Evolutionary conservation across 2,797 vertebrate species (phyloP).

Genomic region (Zonotrichia albicollis): DNA sequence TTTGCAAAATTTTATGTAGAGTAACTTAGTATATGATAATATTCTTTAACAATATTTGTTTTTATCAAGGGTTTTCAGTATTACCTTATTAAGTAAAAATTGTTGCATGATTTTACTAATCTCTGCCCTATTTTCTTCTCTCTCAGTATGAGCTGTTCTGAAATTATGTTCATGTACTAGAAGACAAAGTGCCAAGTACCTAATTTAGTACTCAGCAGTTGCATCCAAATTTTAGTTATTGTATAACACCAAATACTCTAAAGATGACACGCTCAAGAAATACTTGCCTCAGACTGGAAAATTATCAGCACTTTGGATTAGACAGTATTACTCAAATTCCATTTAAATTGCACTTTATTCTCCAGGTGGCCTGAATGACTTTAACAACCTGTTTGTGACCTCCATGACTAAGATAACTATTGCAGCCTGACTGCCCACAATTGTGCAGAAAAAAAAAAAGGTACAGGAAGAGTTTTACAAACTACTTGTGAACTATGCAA

Average conservation of each 20-base stretch:
- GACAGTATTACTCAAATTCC: background rate
- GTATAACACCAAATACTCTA: slow-evolving; percentile 36
- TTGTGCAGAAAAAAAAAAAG: background rate
- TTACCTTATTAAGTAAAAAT: slow-evolving; percentile 61
- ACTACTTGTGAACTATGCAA: background rate
- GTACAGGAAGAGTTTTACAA: background rate
- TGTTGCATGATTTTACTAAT: background rate
- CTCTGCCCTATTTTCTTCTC: slow-evolving; percentile 32
- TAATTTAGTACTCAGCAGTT: slow-evolving; percentile 50
- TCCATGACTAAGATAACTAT: background rate
- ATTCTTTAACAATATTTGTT: background rate
- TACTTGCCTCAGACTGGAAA: background rate
- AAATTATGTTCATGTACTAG: slow-evolving; percentile 53
- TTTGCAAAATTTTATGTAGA: background rate
- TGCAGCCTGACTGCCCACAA: background rate
- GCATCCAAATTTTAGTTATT: slow-evolving; percentile 51
- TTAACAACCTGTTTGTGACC: background rate
- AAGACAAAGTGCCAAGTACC: slow-evolving; percentile 56
- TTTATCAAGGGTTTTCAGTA: background rate
- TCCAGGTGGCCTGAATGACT: background rate
- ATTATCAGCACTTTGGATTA: background rate
- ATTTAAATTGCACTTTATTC: background rate
- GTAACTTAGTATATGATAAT: background rate
- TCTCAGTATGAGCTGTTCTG: slow-evolving; percentile 54
- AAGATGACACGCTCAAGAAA: background rate